phyloP scores from a whole-genome alignment of 2,113 vertebrate genomes.

The Pitta sordida region DNA sequence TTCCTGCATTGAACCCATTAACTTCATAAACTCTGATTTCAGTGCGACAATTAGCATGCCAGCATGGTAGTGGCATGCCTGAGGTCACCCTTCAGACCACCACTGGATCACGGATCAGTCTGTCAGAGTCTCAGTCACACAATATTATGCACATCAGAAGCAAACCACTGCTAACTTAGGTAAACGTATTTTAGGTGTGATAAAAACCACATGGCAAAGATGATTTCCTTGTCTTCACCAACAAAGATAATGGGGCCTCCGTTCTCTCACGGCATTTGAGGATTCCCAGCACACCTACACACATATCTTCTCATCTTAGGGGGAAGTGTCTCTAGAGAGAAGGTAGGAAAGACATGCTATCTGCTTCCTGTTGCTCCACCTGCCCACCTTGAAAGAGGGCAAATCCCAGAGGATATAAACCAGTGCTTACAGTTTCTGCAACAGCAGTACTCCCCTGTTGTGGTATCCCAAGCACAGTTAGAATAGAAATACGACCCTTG shows the following conservation, averaged over 20 bases:
- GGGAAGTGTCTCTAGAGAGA: neutral
- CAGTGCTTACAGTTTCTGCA: neutral
- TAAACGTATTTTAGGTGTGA: too few species aligned
- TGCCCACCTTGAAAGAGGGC: neutral
- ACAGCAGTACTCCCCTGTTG: accelerated
- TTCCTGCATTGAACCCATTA: neutral
- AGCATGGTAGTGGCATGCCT: neutral
- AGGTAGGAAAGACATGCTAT: accelerated
- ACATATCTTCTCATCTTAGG: neutral
- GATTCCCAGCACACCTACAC: neutral
- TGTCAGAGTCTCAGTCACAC: neutral
- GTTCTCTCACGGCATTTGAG: neutral
- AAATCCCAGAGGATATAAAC: neutral
- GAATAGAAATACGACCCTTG: neutral
- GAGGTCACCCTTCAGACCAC: neutral
- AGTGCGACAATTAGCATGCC: neutral
- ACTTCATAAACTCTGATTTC: neutral
- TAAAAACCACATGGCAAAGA: neutral
- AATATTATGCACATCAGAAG: neutral
- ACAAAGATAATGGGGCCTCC: neutral
- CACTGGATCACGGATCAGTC: neutral
- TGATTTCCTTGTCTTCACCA: neutral
- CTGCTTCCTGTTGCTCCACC: neutral
- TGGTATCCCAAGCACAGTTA: neutral
- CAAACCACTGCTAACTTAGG: neutral